A percentile compares a stretch with the other conserved stretches of the same genome.
Evolutionary conservation across 2,113 vertebrate species (phyloP).

Genomic region (Erythrocercus mccallii): DNA sequence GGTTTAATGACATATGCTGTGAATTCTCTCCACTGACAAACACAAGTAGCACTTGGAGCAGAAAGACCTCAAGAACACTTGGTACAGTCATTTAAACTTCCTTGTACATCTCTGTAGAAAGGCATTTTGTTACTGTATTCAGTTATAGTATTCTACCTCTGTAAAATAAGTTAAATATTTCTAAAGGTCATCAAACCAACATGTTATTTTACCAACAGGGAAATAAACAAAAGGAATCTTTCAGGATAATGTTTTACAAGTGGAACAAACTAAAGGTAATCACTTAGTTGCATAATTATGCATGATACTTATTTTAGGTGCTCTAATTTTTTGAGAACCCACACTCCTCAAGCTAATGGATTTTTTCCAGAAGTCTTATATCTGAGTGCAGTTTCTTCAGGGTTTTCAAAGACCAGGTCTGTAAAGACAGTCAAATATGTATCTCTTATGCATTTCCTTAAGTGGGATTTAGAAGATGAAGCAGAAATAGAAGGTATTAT

Average conservation of each 20-base stretch:
- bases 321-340: neutral
- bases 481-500: neutral
- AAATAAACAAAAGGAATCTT: neutral
- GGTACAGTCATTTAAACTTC: constrained; percentile 30
- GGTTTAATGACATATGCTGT: constrained; percentile 77
- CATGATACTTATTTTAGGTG: neutral
- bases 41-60: constrained; percentile 53
- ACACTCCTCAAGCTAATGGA: neutral
- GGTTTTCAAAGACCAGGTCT: neutral
- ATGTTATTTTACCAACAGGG: neutral
- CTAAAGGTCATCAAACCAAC: neutral
- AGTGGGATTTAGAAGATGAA: neutral
- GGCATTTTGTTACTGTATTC: neutral
- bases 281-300: neutral
- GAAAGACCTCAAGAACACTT: constrained; percentile 78
- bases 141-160: neutral
- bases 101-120: neutral
- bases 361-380: neutral
- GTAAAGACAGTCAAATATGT: neutral
- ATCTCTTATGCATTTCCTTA: neutral
- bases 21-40: constrained; percentile 59
- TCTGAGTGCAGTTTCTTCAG: neutral
- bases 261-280: neutral
- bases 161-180: neutral
- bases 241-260: neutral